These are phyloP conservation scores for Ceratitis capitata DNA, from an alignment of 1,140 invertebrate genomes.

Conservation along the genomic window DNA sequence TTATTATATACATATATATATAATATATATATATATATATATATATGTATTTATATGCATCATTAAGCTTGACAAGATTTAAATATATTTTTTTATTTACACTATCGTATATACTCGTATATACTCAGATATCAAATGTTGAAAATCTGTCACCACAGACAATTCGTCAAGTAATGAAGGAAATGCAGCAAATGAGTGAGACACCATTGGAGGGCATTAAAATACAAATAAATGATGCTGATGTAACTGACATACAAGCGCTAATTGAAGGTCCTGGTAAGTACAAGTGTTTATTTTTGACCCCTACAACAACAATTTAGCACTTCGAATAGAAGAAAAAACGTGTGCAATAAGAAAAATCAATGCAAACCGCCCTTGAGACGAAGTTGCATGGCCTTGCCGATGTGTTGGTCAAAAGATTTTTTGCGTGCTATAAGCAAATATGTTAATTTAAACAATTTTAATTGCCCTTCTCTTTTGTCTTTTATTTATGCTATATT, in stretches of 20 bases:
- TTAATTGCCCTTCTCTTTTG: no score
- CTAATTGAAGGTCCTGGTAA: conserved; percentile 87
- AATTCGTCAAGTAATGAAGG: conserved; percentile 83
- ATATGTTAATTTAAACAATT: no score
- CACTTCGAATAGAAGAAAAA: not conserved
- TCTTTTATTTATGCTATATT: not conserved
- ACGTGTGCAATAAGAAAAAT: not conserved
- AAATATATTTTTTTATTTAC: no score
- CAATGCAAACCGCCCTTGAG: not conserved
- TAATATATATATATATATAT: not conserved
- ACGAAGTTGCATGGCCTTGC: not conserved
- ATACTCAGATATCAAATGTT: conserved; percentile 89
- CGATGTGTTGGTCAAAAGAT: not conserved
- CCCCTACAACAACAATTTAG: not conserved
- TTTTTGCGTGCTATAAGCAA: no score
- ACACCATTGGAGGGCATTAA: conserved; percentile 90
- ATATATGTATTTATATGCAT: conserved; percentile 27
- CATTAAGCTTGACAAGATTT: no score
- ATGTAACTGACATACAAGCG: conserved; percentile 92
- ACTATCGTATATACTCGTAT: no score
- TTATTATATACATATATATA: not conserved
- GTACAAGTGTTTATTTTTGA: conserved; percentile 40
- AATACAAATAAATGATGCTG: conserved; percentile 87
- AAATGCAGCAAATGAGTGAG: conserved; percentile 80
- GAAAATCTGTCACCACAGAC: conserved; percentile 95